These are phyloP conservation scores for Parazoanthus swiftii DNA, from an alignment of 92 coral and sea anemone genomes.

Conservation along the genomic window DNA sequence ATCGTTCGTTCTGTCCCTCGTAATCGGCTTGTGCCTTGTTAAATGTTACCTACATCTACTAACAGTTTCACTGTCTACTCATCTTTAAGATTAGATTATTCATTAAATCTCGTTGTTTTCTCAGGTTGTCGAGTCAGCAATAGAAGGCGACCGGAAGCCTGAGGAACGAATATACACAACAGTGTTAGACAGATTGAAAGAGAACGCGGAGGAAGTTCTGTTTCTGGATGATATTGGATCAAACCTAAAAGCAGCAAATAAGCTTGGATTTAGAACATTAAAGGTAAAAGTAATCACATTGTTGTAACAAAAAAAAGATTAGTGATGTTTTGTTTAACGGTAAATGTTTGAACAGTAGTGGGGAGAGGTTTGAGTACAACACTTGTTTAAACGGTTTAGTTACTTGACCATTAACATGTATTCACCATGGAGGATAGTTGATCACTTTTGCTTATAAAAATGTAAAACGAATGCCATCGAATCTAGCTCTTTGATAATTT, in stretches of 20 bases:
- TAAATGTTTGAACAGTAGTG: too few species aligned
- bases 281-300: constrained; percentile 49
- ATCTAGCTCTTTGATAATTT: too few species aligned
- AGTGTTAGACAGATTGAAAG: constrained; percentile 68
- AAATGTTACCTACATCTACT: background rate
- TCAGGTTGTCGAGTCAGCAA: constrained; percentile 87
- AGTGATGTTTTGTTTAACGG: too few species aligned
- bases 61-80: background rate
- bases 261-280: constrained; percentile 81
- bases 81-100: background rate
- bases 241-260: constrained; percentile 80
- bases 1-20: too few species aligned
- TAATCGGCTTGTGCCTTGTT: background rate
- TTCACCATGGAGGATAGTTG: too few species aligned
- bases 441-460: too few species aligned
- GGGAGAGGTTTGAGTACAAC: too few species aligned
- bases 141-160: constrained; percentile 82
- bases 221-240: constrained; percentile 87
- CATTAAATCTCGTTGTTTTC: background rate
- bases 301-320: background rate
- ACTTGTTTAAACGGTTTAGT: too few species aligned
- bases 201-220: constrained; percentile 83
- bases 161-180: constrained; percentile 71
- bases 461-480: too few species aligned
- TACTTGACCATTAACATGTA: too few species aligned